Evolutionary conservation across 2,113 vertebrate genomes (phyloP).

Genomic region (Callipepla squamata): DNA sequence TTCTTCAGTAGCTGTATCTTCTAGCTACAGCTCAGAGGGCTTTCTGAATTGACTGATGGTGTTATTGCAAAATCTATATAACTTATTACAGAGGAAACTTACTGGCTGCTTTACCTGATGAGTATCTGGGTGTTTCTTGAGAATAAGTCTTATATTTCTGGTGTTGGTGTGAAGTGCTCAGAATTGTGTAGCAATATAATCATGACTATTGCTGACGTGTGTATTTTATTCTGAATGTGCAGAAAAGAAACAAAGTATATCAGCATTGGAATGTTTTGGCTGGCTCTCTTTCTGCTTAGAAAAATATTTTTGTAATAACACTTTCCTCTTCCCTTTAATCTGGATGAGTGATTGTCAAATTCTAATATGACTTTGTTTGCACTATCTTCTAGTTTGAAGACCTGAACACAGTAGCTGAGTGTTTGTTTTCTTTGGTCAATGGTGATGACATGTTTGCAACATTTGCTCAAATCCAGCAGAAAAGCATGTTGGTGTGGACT

Average conservation of each 20-base stretch:
- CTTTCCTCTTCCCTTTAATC: background rate
- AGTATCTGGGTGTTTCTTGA: background rate
- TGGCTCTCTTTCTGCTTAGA: background rate
- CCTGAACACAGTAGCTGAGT: slow-evolving; percentile 92
- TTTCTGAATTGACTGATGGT: background rate
- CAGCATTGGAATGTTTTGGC: background rate
- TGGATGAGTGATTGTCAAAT: background rate
- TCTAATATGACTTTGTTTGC: background rate
- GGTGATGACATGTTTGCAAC: slow-evolving; percentile 99
- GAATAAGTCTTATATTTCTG: background rate
- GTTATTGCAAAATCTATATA: background rate
- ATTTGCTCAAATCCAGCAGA: slow-evolving; percentile 93
- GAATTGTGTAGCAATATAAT: background rate
- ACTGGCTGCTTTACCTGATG: background rate
- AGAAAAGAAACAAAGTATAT: background rate
- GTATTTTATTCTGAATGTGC: background rate
- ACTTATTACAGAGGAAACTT: background rate
- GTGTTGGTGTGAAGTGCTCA: background rate
- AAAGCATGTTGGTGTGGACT: slow-evolving; percentile 90
- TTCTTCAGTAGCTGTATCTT: background rate
- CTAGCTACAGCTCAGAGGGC: background rate
- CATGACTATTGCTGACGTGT: accelerated
- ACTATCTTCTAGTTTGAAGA: slow-evolving; percentile 87
- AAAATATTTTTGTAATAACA: background rate
- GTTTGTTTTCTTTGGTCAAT: slow-evolving; percentile 95